phyloP scores from a whole-genome alignment of 2,113 vertebrate species.

The Chascanopsetta lugubris region DNA sequence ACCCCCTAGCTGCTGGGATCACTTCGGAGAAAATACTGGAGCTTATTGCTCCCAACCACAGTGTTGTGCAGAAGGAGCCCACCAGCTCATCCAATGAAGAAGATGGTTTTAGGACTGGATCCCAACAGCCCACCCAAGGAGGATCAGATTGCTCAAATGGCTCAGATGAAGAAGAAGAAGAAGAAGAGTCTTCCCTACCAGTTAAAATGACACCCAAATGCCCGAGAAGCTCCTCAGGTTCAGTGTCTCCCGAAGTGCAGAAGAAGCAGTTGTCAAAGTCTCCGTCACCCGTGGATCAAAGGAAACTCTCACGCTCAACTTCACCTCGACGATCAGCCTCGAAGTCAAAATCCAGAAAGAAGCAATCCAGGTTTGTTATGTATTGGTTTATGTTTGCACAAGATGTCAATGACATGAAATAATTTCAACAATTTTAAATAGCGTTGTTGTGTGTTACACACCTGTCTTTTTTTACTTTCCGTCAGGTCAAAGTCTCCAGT shows the following conservation, averaged over 20 bases:
- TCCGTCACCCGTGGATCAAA: slow-evolving; percentile 56
- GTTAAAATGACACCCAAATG: slow-evolving; percentile 48
- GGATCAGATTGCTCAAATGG: slow-evolving; percentile 46
- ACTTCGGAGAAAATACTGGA: slow-evolving; percentile 44
- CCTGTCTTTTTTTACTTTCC: slow-evolving; percentile 4
- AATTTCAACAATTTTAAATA: background rate
- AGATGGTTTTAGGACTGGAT: slow-evolving; percentile 62
- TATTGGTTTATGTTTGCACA: background rate
- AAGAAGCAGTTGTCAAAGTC: slow-evolving; percentile 69
- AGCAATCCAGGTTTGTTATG: slow-evolving; percentile 67
- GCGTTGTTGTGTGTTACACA: background rate
- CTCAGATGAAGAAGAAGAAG: slow-evolving; percentile 59
- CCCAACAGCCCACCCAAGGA: slow-evolving; percentile 55
- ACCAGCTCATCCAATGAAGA: slow-evolving; percentile 30
- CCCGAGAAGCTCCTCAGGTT: slow-evolving; percentile 58
- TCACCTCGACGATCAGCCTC: slow-evolving; percentile 70
- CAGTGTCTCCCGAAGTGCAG: slow-evolving; percentile 53
- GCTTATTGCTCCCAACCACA: slow-evolving; percentile 20
- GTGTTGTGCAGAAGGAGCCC: slow-evolving; percentile 5
- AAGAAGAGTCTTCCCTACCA: slow-evolving; percentile 48
- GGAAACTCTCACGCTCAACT: slow-evolving; percentile 73
- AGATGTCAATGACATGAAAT: too few species aligned
- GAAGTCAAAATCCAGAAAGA: slow-evolving; percentile 67
- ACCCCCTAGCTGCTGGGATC: slow-evolving; percentile 17
- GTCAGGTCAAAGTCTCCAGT: slow-evolving; percentile 77